These are phyloP conservation scores for Amphipyra tragopoginis DNA, from an alignment of 2,888 invertebrate species.

Conservation along the genomic window DNA sequence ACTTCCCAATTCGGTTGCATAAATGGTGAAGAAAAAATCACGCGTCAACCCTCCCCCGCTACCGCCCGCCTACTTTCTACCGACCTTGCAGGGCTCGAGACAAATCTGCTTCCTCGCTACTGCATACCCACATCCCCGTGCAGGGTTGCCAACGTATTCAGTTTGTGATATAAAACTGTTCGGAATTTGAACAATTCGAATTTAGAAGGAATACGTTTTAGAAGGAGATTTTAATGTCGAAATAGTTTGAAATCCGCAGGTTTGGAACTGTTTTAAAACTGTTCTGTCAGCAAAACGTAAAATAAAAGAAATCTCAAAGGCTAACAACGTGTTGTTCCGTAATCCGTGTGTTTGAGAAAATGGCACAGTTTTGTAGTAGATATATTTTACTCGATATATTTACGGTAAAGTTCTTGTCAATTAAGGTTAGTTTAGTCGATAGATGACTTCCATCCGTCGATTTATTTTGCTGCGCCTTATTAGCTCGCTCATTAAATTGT, in stretches of 20 bases:
- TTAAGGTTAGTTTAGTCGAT: background rate
- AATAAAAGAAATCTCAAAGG: too few species aligned
- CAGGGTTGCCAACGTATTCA: conserved; percentile 42
- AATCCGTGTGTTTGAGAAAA: too few species aligned
- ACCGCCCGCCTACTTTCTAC: conserved; percentile 30
- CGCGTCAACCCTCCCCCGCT: conserved; percentile 32
- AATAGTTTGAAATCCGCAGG: background rate
- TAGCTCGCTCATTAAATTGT: too few species aligned
- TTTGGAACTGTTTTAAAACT: conserved; percentile 2
- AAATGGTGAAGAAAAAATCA: conserved; percentile 54
- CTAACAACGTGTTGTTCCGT: too few species aligned
- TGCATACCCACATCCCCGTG: conserved; percentile 43
- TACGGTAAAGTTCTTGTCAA: background rate
- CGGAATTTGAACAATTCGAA: conserved; percentile 12
- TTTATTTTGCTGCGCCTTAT: background rate
- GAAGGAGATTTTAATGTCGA: background rate
- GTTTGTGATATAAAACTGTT: conserved; percentile 2
- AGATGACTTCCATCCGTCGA: background rate
- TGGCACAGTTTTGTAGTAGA: too few species aligned
- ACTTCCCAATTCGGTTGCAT: conserved; percentile 55
- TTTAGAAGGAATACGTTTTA: too few species aligned
- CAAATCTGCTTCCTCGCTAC: conserved; percentile 58
- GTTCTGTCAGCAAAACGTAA: too few species aligned
- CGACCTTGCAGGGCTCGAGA: conserved; percentile 64
- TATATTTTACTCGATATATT: background rate